phyloP scores from a whole-genome alignment of 2,113 vertebrate genomes.

The Phodopus roborovskii region DNA sequence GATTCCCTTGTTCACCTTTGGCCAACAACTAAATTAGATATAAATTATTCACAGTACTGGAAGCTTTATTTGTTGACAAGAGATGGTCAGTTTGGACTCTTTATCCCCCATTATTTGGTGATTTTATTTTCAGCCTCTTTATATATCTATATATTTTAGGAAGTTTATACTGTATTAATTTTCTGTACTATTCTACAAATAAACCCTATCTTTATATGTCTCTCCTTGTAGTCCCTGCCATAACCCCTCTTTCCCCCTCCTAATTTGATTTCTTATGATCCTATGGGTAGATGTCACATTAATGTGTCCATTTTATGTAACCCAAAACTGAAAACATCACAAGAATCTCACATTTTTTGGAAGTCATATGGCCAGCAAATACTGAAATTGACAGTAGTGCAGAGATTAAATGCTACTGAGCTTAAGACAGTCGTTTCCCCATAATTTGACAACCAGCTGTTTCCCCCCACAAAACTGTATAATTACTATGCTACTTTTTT shows the following conservation, averaged over 20 bases:
- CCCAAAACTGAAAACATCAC: neutral
- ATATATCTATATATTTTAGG: neutral
- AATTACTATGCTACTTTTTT: constrained; percentile 7
- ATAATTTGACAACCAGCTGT: neutral
- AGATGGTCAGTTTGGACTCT: neutral
- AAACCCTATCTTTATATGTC: neutral
- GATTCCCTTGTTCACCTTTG: neutral
- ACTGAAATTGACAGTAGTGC: neutral
- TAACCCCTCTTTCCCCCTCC: rapidly evolving
- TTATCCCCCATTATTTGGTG: neutral
- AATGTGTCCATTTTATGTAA: neutral
- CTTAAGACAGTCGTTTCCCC: neutral
- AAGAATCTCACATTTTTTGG: neutral
- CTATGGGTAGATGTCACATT: neutral
- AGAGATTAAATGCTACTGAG: neutral
- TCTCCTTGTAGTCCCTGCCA: neutral
- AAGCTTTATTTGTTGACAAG: neutral
- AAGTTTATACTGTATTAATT: neutral
- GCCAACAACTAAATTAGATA: neutral
- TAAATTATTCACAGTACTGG: neutral
- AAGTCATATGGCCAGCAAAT: neutral
- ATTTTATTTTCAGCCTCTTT: neutral
- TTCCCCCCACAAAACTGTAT: neutral
- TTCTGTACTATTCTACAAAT: neutral
- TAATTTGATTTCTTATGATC: neutral